phyloP scores from a whole-genome alignment of 1,140 invertebrate species.

The Drosophila kanapiae region DNA sequence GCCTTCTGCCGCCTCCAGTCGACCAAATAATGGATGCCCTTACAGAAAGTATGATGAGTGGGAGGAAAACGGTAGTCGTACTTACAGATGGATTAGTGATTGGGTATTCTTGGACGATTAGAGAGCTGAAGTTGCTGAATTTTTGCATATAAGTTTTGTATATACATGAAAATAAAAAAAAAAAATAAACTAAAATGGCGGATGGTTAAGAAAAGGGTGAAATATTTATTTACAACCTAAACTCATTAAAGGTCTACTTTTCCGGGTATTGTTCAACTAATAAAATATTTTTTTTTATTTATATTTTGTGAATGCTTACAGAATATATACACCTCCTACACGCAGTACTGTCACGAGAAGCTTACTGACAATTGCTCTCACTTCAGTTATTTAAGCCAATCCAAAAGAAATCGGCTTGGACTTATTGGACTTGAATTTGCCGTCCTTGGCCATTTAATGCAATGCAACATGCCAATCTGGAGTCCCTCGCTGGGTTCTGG shows the following conservation, averaged over 20 bases:
- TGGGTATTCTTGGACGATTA: constrained; percentile 11
- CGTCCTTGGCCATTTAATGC: constrained; percentile 51
- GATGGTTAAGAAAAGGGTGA: too few species aligned
- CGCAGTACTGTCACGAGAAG: neutral
- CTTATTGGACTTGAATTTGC: constrained; percentile 40
- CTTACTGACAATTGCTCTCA: constrained; percentile 1
- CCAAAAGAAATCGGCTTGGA: constrained; percentile 26
- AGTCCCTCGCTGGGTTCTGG: constrained; percentile 41
- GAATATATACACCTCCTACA: too few species aligned
- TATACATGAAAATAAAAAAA: too few species aligned
- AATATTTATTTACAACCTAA: too few species aligned
- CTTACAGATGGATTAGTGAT: constrained; percentile 12
- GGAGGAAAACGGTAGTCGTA: neutral
- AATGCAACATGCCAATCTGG: constrained; percentile 71
- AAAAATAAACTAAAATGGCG: too few species aligned
- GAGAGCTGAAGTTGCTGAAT: neutral
- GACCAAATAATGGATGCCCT: constrained; percentile 66
- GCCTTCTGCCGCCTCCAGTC: constrained; percentile 48
- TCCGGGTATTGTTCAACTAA: too few species aligned
- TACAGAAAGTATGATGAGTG: constrained; percentile 21
- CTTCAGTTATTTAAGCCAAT: constrained; percentile 19
- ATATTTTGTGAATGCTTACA: too few species aligned
- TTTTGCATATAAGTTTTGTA: neutral
- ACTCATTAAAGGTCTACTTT: too few species aligned
- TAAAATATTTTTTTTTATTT: too few species aligned